Base-by-base conservation (phyloP, 2,888 invertebrate species). In the Athalia circularis region DNA sequence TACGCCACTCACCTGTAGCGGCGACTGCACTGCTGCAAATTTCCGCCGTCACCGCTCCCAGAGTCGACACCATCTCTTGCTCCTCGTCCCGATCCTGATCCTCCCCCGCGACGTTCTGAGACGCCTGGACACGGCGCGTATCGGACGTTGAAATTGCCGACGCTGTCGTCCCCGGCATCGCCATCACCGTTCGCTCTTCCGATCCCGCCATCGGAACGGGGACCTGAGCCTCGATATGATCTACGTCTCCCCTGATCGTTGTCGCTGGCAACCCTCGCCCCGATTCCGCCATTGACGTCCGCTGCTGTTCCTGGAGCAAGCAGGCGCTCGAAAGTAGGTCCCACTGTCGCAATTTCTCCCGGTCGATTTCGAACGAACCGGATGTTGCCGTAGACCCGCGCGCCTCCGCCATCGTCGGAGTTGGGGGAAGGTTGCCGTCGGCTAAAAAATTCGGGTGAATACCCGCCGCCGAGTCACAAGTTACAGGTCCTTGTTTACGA, bases 301-400 rank as follows among this genome's bases (percentile, higher is more conserved):
- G 88, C 82, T 89, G 88, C 86, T 89, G 89, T 83, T 90, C 89
- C 87, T 90, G 89, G 85, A 89, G 87, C 79, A 89, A 89, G 87
- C 90, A 90, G 81, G 90, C 96, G 92, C 96, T 96, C 80, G 96
- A 96, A 94, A 96, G 93, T 86, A 96, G 93, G 91, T 96, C 96
- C 96, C 96, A 96, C 88, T 96, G 96, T 76, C 96, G 93, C 84
- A 96, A 92, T 84, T 95, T 96, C 91, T 96, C 96, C 85, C 96
- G 94, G 91, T 96, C 96, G 86, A 96, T 94, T 90, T 91, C 91
- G 89, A 91, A 91, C 79, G 88, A 87, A 62, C 86, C 87, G 84
- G 88, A 87, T 81, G 82, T 82, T 70, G 80, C 77, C 68, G 81
- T 85, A 85, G 82, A 88, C 87, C 82, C 87, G 86, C 82, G 80